phyloP scores from a whole-genome alignment of 2,888 invertebrate species.

The Pristionchus entomophagus region DNA sequence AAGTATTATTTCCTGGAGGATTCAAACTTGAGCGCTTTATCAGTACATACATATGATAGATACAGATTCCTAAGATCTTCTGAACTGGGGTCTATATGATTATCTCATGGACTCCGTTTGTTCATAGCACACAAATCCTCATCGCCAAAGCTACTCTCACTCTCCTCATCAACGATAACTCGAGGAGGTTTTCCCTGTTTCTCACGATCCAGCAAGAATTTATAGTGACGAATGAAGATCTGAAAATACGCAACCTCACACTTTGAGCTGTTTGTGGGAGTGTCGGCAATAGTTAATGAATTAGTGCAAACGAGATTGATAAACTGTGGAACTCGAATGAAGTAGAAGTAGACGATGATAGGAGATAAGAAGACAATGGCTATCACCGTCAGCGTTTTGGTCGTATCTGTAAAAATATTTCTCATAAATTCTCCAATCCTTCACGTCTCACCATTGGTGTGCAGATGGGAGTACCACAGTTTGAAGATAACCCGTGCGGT shows the following conservation, averaged over 20 bases:
- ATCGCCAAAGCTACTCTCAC: neutral
- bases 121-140: too few species aligned
- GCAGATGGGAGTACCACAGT: neutral
- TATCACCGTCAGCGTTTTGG: neutral
- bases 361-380: neutral
- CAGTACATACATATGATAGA: neutral
- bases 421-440: neutral
- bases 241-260: too few species aligned
- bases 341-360: neutral
- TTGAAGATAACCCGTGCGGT: neutral
- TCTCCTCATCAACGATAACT: neutral
- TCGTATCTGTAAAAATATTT: neutral
- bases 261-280: too few species aligned
- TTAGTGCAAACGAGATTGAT: neutral
- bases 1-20: too few species aligned
- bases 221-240: neutral
- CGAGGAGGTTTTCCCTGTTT: neutral
- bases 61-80: too few species aligned
- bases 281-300: too few species aligned
- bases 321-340: neutral
- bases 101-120: neutral
- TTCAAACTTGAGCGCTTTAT: too few species aligned
- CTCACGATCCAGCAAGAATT: neutral
- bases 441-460: neutral
- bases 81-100: too few species aligned